These are phyloP conservation scores for Esox lucius DNA, from an alignment of 2,797 vertebrate genomes.

Conservation along the genomic window DNA sequence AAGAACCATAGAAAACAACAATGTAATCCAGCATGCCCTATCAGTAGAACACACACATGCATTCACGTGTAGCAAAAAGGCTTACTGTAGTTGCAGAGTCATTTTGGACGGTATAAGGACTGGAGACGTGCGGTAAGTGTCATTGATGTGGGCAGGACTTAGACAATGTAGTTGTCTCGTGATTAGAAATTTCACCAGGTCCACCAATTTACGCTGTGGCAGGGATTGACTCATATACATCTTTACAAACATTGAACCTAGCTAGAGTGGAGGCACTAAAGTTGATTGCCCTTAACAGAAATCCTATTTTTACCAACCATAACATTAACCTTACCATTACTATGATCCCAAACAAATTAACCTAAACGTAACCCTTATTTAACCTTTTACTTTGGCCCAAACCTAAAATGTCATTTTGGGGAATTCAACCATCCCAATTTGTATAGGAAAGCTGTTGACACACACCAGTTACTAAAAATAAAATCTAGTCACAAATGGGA, in stretches of 20 bases:
- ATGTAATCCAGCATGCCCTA: constrained; percentile 9
- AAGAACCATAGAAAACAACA: constrained; percentile 16
- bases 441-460: background rate
- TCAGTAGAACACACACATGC: constrained; percentile 2
- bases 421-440: too few species aligned
- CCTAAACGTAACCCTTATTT: too few species aligned
- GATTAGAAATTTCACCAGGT: background rate
- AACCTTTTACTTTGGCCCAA: too few species aligned
- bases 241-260: background rate
- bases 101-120: background rate
- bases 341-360: too few species aligned
- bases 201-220: background rate
- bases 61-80: background rate
- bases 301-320: too few species aligned
- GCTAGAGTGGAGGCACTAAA: too few species aligned
- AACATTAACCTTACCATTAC: too few species aligned
- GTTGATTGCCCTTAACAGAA: background rate
- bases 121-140: background rate
- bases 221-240: too few species aligned
- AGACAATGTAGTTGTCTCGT: background rate
- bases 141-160: background rate
- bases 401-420: too few species aligned
- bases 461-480: too few species aligned
- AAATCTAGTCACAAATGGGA: background rate
- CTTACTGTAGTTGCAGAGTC: background rate